Evolutionary conservation across 2,113 vertebrate genomes (phyloP).

Genomic region (Silurus meridionalis): DNA sequence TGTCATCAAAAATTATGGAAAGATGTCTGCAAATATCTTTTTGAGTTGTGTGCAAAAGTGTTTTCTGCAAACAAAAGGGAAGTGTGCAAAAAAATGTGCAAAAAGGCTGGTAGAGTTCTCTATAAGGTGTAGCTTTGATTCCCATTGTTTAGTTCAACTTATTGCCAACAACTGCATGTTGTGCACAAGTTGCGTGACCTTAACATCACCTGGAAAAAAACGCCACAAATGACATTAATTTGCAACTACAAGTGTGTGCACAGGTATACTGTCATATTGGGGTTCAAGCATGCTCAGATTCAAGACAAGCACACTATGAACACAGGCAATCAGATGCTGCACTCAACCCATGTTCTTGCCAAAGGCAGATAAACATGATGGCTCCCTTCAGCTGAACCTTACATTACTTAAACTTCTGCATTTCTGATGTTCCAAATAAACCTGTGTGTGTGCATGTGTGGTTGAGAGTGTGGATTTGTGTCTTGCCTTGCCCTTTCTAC

Average conservation of each 20-base stretch:
- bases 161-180: neutral
- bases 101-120: neutral
- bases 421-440: neutral
- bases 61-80: neutral
- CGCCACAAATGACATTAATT: neutral
- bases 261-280: neutral
- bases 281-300: neutral
- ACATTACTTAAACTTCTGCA: neutral
- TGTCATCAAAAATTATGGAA: neutral
- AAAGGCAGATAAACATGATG: neutral
- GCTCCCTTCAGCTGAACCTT: neutral
- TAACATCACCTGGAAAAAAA: neutral
- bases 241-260: neutral
- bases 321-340: neutral
- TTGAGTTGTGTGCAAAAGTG: neutral
- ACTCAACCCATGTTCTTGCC: neutral
- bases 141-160: neutral
- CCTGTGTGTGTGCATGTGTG: conserved; percentile 9
- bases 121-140: neutral
- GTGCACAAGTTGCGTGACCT: neutral
- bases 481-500: conserved; percentile 16
- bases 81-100: neutral
- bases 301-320: neutral
- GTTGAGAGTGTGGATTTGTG: neutral
- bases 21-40: neutral